Conservation (phyloP, 1,140 invertebrate genomes). For the Philopotamus ludificatus region DNA sequence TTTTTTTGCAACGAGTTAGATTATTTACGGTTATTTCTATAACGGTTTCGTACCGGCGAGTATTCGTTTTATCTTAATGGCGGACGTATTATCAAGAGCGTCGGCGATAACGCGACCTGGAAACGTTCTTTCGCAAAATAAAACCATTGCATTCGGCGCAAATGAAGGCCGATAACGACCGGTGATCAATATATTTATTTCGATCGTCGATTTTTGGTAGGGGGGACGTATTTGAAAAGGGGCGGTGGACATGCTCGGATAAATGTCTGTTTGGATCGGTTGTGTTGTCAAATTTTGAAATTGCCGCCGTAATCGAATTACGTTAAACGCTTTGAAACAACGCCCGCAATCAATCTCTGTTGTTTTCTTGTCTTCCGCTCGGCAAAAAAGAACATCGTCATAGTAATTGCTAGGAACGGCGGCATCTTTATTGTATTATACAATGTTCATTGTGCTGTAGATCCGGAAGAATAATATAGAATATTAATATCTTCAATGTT, state of each 20-base stretch:
- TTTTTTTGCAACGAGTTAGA: background rate
- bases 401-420: too few species aligned
- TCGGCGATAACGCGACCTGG: background rate
- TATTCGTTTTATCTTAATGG: background rate
- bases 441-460: too few species aligned
- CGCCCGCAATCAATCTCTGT: too few species aligned
- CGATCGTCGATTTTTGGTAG: background rate
- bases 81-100: background rate
- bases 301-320: background rate
- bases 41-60: background rate
- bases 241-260: too few species aligned
- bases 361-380: too few species aligned
- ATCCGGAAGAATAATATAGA: too few species aligned
- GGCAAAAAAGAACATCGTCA: too few species aligned
- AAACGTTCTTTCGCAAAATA: background rate
- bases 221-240: too few species aligned
- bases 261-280: background rate
- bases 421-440: too few species aligned
- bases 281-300: background rate
- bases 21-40: background rate
- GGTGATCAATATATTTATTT: background rate
- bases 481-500: too few species aligned
- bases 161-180: background rate
- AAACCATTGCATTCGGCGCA: background rate
- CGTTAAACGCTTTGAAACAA: background rate